Conservation (phyloP, 2,113 vertebrate species). For the Corvus cornix region DNA sequence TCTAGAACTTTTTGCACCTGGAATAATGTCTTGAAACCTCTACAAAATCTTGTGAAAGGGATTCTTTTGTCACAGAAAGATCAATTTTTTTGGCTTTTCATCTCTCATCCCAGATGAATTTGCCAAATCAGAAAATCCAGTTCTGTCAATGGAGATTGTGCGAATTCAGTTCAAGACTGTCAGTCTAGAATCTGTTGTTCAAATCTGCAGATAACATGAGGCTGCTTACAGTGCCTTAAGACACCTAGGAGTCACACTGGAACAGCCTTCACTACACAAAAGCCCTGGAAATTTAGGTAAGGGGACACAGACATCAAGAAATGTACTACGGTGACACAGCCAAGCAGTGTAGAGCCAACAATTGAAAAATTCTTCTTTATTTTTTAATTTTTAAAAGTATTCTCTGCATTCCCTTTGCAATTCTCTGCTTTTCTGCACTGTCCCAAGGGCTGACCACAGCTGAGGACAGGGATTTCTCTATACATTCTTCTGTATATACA, state of each 20-base stretch:
- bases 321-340: neutral
- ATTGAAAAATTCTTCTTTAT: rapidly evolving
- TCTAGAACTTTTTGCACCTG: neutral
- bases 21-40: neutral
- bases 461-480: neutral
- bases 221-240: neutral
- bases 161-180: neutral
- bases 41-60: neutral
- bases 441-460: neutral
- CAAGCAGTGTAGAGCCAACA: neutral
- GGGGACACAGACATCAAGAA: neutral
- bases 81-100: neutral
- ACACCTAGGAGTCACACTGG: neutral
- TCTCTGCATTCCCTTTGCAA: neutral
- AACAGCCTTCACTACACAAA: neutral
- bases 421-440: neutral
- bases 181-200: neutral
- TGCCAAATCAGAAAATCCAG: neutral
- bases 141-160: neutral
- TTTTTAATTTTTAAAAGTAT: neutral
- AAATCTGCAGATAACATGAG: neutral
- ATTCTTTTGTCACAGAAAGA: neutral
- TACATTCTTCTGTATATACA: neutral
- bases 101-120: neutral
- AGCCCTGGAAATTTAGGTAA: neutral